These are phyloP conservation scores for Reticulitermes lucifugus DNA, from an alignment of 2,888 invertebrate species.

Conservation along the genomic window DNA sequence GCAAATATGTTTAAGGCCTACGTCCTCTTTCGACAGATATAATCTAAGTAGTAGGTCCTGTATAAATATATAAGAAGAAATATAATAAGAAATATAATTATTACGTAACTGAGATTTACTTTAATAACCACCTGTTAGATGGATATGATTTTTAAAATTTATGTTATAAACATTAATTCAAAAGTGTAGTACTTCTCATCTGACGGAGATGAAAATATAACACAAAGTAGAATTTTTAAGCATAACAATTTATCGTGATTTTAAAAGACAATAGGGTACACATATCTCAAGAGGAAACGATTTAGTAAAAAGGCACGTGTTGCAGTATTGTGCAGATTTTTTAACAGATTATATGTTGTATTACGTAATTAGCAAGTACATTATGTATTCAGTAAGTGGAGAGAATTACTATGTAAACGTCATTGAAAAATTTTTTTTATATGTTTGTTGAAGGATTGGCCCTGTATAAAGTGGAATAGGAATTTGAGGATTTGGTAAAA, in stretches of 20 bases:
- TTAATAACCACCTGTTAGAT: not conserved
- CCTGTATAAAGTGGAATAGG: not conserved
- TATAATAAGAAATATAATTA: not conserved
- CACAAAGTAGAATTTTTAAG: not conserved
- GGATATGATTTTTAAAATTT: not conserved
- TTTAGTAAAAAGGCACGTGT: constrained; percentile 10
- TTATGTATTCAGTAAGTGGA: not conserved
- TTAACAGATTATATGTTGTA: constrained; percentile 2
- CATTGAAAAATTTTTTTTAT: not conserved
- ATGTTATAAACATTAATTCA: not conserved
- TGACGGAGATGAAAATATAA: not conserved
- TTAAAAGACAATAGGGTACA: constrained; percentile 36
- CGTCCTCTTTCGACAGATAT: not conserved
- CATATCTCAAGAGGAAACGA: constrained; percentile 34
- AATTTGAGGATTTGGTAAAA: not conserved
- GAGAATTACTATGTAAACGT: not conserved
- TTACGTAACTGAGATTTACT: not conserved
- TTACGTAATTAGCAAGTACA: not conserved
- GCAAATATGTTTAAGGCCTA: constrained; percentile 12
- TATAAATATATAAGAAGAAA: not conserved
- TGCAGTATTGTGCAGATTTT: not conserved
- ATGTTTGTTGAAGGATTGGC: not conserved
- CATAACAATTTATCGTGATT: constrained; percentile 24
- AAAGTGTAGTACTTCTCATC: not conserved
- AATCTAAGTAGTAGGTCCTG: not conserved